Base-by-base conservation (phyloP, 2,797 vertebrate genomes). In the Coregonus suidteri region DNA sequence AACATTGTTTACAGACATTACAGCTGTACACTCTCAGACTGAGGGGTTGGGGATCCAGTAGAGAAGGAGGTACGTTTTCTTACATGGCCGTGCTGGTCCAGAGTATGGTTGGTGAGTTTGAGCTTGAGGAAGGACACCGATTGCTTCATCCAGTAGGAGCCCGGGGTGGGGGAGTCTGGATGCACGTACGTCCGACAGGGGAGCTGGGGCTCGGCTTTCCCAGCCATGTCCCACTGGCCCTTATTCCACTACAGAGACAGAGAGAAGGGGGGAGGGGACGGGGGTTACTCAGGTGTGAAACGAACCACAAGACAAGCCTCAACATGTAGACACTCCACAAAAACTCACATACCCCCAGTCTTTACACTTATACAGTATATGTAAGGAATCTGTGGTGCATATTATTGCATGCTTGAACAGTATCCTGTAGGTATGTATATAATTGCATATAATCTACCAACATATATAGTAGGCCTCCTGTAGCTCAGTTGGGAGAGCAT, bases 91-190 rank as follows among this genome's bases (percentile, higher is more conserved):
- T 96, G 95, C 75, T 97, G 96, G 81, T 97, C 96, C 82, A 97
- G 81, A 0, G 95, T 96, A 91, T 97, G 97, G 93, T 98, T 98
- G 62, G 97, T 98, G 82, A 97, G 95, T 84, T 98, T 98, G 83
- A 97, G 88, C 62, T 97, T 97, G 56, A 96, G 96, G 84, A 97
- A 97, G 66, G 96, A 95, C 52, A 96, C 81, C 0, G 95, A 75
- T 77, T 96, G 95, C 68, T 96, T 97, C 97, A 97, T 97, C 97
- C 97, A 97, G 88, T 97, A 96, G 76, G 92, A 94, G 53, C 97
- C 97, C 18, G 91, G 88, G 4, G 96, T 95, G 1, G 97, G 96
- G 1, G 97, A 98, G 83, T 97, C 96, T 0, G 96, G 96, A 83
- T 98, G 97, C 64, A 95, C 81, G 18, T 95, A 97, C 0, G 95